Evolutionary conservation across 2,113 vertebrate species (phyloP).

Genomic region (Silurus glanis): DNA sequence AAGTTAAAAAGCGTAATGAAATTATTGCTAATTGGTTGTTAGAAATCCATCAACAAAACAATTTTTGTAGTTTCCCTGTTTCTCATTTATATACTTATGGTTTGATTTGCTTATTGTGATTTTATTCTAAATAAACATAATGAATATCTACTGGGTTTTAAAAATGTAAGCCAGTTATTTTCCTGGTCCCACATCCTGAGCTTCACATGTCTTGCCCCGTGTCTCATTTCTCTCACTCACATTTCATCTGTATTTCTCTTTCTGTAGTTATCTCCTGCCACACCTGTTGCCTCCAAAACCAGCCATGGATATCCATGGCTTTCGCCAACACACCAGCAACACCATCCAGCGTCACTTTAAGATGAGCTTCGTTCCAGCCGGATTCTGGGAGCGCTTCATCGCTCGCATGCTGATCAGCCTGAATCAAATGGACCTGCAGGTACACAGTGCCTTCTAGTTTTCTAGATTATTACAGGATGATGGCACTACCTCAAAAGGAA

Average conservation of each 20-base stretch:
- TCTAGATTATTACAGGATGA: neutral
- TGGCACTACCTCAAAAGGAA: neutral
- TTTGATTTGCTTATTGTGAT: neutral
- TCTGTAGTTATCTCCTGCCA: slow-evolving; percentile 88
- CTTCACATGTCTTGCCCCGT: neutral
- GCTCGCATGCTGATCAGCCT: slow-evolving; percentile 96
- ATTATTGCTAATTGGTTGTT: neutral
- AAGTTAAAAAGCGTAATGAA: neutral
- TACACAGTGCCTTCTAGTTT: slow-evolving; percentile 54
- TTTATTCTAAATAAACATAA: neutral
- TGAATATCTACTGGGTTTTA: neutral
- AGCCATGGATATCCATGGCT: slow-evolving; percentile 84
- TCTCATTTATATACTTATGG: neutral
- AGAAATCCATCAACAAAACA: neutral
- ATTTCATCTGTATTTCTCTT: slow-evolving; percentile 1
- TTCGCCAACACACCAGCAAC: slow-evolving; percentile 80
- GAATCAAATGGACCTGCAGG: slow-evolving; percentile 95
- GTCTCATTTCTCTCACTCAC: neutral
- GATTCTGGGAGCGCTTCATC: slow-evolving; percentile 97
- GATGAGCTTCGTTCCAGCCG: slow-evolving; percentile 97
- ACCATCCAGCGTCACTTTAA: slow-evolving; percentile 91
- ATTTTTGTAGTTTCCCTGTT: neutral
- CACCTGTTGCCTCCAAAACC: slow-evolving; percentile 94
- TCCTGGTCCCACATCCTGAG: neutral
- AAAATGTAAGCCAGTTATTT: neutral